Evolutionary conservation across 2,888 invertebrate species (phyloP).

Genomic region (Branchellion lobata): DNA sequence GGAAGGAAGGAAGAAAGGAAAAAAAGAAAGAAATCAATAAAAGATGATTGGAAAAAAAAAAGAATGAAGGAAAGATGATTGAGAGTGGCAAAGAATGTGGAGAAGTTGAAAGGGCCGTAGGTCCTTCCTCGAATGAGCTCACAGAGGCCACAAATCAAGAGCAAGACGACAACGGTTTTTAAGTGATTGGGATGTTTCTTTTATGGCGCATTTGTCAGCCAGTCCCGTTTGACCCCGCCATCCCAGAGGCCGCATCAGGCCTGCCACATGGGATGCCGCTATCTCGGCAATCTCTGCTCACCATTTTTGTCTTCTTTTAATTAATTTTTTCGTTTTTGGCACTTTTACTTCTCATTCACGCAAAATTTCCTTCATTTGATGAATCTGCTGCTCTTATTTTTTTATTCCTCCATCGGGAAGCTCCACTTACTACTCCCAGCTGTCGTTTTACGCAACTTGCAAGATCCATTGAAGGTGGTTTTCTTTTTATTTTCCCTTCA

Average conservation of each 20-base stretch:
- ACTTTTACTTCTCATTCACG: not conserved
- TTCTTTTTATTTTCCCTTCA: too few species aligned
- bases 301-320: not conserved
- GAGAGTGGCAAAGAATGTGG: too few species aligned
- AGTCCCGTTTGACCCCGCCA: not conserved
- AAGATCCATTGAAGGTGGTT: too few species aligned
- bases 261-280: not conserved
- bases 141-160: not conserved
- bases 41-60: too few species aligned
- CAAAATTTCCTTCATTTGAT: not conserved
- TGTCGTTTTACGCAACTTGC: not conserved
- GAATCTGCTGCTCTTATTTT: not conserved
- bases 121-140: too few species aligned
- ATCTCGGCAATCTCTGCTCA: not conserved
- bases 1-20: too few species aligned
- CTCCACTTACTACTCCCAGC: not conserved
- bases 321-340: not conserved
- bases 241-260: not conserved
- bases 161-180: not conserved
- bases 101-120: too few species aligned
- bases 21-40: too few species aligned
- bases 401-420: not conserved
- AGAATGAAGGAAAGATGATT: too few species aligned
- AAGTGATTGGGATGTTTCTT: not conserved
- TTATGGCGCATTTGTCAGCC: not conserved